These are phyloP conservation scores for Tadarida brasiliensis DNA, from an alignment of 2,797 vertebrate species.

Conservation along the genomic window DNA sequence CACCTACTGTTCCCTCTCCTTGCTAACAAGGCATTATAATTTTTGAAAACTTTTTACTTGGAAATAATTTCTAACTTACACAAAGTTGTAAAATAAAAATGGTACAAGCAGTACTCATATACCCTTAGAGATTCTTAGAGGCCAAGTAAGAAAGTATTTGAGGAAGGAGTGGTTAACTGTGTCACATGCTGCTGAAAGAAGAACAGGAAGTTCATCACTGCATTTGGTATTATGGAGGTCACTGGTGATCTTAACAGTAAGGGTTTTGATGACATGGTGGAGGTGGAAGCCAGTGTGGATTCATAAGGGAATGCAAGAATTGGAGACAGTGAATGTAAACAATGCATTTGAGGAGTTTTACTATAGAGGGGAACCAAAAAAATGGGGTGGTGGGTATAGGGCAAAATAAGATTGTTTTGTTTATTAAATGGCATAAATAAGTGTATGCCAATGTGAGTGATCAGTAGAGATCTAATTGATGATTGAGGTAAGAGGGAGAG, in stretches of 20 bases:
- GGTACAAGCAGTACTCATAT: neutral
- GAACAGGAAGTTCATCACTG: neutral
- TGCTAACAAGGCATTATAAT: neutral
- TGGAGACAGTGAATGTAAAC: neutral
- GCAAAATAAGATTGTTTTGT: neutral
- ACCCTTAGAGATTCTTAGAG: neutral
- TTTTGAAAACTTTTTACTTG: neutral
- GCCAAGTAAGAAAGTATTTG: neutral
- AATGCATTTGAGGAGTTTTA: neutral
- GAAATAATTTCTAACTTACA: constrained; percentile 8
- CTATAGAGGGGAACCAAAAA: neutral
- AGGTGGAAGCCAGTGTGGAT: neutral
- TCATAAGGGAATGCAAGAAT: neutral
- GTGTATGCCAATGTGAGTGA: neutral
- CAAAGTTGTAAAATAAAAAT: constrained; percentile 19
- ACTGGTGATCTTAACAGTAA: neutral
- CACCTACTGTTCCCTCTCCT: neutral
- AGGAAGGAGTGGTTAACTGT: neutral
- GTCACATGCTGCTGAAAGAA: neutral
- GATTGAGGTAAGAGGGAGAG: neutral
- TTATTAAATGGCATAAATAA: neutral
- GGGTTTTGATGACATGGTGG: neutral
- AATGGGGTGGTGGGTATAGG: neutral
- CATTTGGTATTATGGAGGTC: neutral
- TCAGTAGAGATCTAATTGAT: neutral